Base-by-base conservation (phyloP, 2,113 vertebrate species). In the Gnathonemus echidnorhynchus region DNA sequence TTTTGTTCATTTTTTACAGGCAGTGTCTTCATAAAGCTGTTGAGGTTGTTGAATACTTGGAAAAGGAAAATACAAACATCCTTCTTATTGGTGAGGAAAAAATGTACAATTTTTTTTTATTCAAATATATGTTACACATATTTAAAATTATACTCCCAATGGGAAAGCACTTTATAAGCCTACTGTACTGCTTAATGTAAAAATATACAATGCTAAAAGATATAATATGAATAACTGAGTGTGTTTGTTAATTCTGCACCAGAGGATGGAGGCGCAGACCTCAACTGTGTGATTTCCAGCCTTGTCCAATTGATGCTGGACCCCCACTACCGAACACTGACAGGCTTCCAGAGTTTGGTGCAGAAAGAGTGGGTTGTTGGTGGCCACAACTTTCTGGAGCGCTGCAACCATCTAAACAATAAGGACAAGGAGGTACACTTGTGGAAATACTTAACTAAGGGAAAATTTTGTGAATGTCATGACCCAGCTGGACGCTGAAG, bases 271-370 rank as follows among this genome's bases (percentile, higher is more conserved):
- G 96, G 96, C 3, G 96, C 96, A 39, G 97, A 98, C 91, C 93
- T 98, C 90, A 97, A 96, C 95, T 97, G 97, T 92, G 93, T 98
- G 4, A 91, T 97, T n/a, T 95, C 97, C 2, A 97, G 95, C 84
- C 94, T 98, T 91, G 97, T 96, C 90, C 97, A 98, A 95, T 94
- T 98, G 90, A 98, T 98, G 97, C 95, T 97, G 95, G 97, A 98
- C 92, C 95, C 97, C 1, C 92, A 97, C 93, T 97, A 94, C 92
- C 95, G 97, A 91, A 98, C 97, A 45, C 95, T 95, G 87, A 86
- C 90, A 17, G 97, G 97, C 13, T 97, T 98, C 95, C 97, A 98
- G 94, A 96, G 97, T 91, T 96, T 98, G 39, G 90, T 98, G 92
- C 97, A 98, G 90, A 97, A 97, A 92, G 97, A 98, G 88, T 98